Evolutionary conservation across 2,797 vertebrate genomes (phyloP).

Genomic region (Argya squamiceps): DNA sequence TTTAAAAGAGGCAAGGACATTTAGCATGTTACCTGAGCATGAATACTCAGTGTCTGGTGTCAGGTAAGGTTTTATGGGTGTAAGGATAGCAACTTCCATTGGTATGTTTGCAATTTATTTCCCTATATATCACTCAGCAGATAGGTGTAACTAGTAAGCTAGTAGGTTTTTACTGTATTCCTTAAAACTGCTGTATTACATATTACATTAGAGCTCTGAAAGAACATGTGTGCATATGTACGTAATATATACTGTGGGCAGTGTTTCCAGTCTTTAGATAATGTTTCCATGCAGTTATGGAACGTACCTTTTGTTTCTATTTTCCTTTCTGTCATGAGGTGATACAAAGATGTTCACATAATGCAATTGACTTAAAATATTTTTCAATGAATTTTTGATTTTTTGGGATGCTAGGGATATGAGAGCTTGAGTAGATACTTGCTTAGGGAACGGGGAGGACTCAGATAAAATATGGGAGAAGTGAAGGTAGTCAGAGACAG

Average conservation of each 20-base stretch:
- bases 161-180: not conserved
- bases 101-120: not conserved
- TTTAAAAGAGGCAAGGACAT: not conserved
- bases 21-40: not conserved
- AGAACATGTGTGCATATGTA: not conserved
- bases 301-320: not conserved
- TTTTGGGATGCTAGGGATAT: not conserved
- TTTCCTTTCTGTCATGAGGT: not conserved
- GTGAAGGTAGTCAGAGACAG: not conserved
- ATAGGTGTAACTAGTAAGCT: not conserved
- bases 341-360: not conserved
- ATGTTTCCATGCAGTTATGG: not conserved
- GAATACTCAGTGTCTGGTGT: not conserved
- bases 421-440: not conserved
- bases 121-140: not conserved
- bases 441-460: rapidly evolving
- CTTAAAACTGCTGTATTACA: not conserved
- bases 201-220: not conserved
- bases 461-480: not conserved
- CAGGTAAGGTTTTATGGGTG: not conserved
- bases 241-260: not conserved
- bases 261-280: not conserved
- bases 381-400: not conserved
- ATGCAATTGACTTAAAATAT: not conserved
- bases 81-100: not conserved